Conservation (phyloP, 2,113 vertebrate genomes). For the Cephalophus harveyi region DNA sequence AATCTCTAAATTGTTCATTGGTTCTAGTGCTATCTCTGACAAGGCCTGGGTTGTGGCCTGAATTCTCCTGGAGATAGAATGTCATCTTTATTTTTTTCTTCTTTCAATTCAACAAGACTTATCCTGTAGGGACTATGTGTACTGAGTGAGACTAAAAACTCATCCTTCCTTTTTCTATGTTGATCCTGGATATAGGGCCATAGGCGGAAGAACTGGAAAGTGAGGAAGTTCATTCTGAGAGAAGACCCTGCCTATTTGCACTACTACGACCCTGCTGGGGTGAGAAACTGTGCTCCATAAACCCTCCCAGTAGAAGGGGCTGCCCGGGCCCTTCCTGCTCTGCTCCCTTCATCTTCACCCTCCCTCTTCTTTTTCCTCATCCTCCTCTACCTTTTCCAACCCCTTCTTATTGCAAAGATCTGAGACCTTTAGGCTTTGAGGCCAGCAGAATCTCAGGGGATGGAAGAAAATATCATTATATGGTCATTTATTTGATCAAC, state of each 20-base stretch:
- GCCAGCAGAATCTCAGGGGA: not conserved
- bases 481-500: not conserved
- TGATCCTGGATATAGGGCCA: conserved; percentile 86
- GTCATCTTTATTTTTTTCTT: not conserved
- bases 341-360: not conserved
- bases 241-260: conserved; percentile 97
- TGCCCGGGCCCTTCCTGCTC: not conserved
- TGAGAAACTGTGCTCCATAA: conserved; percentile 62
- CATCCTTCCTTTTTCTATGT: not conserved
- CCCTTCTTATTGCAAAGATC: not conserved
- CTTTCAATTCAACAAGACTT: not conserved
- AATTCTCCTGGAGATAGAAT: not conserved
- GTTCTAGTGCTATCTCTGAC: not conserved
- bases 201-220: conserved; percentile 97
- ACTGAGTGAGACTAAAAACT: not conserved
- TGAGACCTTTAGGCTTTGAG: not conserved
- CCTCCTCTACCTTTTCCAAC: not conserved
- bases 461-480: not conserved
- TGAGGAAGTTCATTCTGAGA: conserved; percentile 94
- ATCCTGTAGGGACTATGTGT: not conserved
- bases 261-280: conserved; percentile 96
- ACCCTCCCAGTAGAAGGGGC: not conserved
- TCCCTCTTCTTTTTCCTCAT: not conserved
- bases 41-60: not conserved
- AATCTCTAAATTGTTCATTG: not conserved